Conservation (phyloP, 64 coral and sea anemone species). For the Stylophora pistillata region DNA sequence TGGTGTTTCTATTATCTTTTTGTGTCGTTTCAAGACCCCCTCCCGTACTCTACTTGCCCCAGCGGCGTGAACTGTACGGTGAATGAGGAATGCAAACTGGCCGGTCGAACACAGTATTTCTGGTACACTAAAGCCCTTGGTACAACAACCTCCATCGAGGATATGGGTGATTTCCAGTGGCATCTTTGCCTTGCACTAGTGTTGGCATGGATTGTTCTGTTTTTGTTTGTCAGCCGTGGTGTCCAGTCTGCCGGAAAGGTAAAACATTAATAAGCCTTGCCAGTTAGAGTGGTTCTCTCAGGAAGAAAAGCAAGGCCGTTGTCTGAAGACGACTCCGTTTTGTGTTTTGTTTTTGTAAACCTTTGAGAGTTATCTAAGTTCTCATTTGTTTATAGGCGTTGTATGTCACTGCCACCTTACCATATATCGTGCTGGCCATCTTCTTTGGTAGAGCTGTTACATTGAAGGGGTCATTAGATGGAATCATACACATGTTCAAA, state of each 20-base stretch:
- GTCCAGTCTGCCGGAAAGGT: slow-evolving; percentile 81
- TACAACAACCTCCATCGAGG: slow-evolving; percentile 57
- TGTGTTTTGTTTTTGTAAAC: neutral
- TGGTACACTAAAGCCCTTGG: slow-evolving; percentile 75
- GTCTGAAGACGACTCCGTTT: too few relatives aligned
- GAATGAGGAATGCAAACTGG: slow-evolving; percentile 43
- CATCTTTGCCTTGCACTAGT: slow-evolving; percentile 58
- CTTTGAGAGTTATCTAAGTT: neutral
- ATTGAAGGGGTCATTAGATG: slow-evolving; percentile 78
- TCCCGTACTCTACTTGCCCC: slow-evolving; percentile 72
- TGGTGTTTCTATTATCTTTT: slow-evolving; percentile 81
- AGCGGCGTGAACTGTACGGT: slow-evolving; percentile 34
- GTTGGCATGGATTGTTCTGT: slow-evolving; percentile 70
- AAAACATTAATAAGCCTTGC: neutral
- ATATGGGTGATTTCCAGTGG: slow-evolving; percentile 63
- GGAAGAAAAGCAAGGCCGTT: too few relatives aligned
- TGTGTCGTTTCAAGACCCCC: slow-evolving; percentile 61
- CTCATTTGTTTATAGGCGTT: slow-evolving; percentile 65
- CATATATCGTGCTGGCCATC: slow-evolving; percentile 86
- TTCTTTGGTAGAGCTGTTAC: slow-evolving; percentile 95
- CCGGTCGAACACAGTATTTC: slow-evolving; percentile 73
- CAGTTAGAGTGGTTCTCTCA: too few relatives aligned
- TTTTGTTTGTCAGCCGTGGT: slow-evolving; percentile 64
- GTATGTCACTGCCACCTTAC: slow-evolving; percentile 91
- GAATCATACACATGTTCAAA: slow-evolving; percentile 91